Base-by-base conservation (phyloP, 2,113 vertebrate species). In the Onychostruthus taczanowskii region DNA sequence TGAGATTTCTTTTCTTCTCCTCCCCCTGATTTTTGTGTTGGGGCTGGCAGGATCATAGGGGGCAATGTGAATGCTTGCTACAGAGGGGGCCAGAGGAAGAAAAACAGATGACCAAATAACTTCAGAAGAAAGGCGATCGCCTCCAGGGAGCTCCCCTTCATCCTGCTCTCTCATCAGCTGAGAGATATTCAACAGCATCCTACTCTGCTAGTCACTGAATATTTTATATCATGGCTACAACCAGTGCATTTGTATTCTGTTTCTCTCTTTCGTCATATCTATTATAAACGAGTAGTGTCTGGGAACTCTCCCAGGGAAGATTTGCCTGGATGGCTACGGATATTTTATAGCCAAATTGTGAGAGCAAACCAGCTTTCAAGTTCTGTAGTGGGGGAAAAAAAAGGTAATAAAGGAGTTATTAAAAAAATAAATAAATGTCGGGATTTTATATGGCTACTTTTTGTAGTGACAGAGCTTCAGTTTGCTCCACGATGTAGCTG, bases 271-370 rank as follows among this genome's bases (percentile, higher is more conserved):
- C 76, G 67, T 97, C 97, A 96, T 96, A 97, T 97, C 95, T 97
- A 97, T 97, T 97, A 97, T 97, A 97, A 97, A 96, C 89, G 90
- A 97, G 95, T 77, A 95, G 87, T 95, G 97, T 95, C 97, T 96
- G 95, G 87, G 83, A 96, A 95, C 76, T 97, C 96, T 97, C 96
- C 80, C 95, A 95, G 95, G 96, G 89, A 97, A 97, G 96, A 97
- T 97, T 97, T 97, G 96, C 96, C 94, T 97, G 96, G 96, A 97
- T 96, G 90, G 92, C 96, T 95, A 89, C 77, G 79, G 97, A 97
- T 97, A 96, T 95, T 97, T 97, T 97, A 96, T 94, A 96, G 95
- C 95, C 92, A 97, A 96, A 97, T 96, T 95, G 90, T 94, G 84
- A 94, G 87, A 94, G 92, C 35, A 97, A 96, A 93, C 76, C 93